Evolutionary conservation across 2,888 invertebrate genomes (phyloP).

Genomic region (Melanchra persicariae): DNA sequence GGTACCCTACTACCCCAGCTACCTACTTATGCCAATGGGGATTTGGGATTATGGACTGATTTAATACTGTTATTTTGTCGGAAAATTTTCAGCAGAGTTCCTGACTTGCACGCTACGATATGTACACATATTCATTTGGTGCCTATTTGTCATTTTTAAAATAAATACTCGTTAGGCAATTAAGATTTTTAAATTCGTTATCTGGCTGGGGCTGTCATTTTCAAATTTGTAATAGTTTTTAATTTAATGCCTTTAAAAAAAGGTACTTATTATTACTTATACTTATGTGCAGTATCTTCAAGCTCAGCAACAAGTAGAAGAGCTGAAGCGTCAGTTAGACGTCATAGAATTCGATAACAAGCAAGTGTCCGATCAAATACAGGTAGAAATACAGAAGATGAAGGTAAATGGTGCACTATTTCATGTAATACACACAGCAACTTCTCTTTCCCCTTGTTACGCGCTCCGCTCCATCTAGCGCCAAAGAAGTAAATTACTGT

Average conservation of each 20-base stretch:
- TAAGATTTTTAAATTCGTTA: not conserved
- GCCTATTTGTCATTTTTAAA: too few relatives aligned
- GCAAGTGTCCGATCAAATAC: slow-evolving; percentile 86
- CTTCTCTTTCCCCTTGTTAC: not conserved
- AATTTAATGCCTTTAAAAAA: too few relatives aligned
- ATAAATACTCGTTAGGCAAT: too few relatives aligned
- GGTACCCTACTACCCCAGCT: too few relatives aligned
- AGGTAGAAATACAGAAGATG: slow-evolving; percentile 86
- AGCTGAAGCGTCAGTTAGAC: slow-evolving; percentile 81
- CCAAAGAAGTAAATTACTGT: not conserved
- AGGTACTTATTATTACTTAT: not conserved
- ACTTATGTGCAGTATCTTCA: slow-evolving; percentile 79
- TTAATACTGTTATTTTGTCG: not conserved
- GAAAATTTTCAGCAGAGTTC: not conserved
- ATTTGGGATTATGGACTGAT: not conserved
- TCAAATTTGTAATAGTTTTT: too few relatives aligned
- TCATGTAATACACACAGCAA: slow-evolving; percentile 7
- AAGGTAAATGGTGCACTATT: slow-evolving; percentile 74
- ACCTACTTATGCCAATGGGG: too few relatives aligned
- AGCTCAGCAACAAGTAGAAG: slow-evolving; percentile 86
- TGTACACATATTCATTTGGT: too few relatives aligned
- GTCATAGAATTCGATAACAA: slow-evolving; percentile 84
- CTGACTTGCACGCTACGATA: not conserved
- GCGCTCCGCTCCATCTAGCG: slow-evolving; percentile 22
- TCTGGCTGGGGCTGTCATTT: too few relatives aligned